phyloP scores from a whole-genome alignment of 2,888 invertebrate species.

The Bombylius discolor region DNA sequence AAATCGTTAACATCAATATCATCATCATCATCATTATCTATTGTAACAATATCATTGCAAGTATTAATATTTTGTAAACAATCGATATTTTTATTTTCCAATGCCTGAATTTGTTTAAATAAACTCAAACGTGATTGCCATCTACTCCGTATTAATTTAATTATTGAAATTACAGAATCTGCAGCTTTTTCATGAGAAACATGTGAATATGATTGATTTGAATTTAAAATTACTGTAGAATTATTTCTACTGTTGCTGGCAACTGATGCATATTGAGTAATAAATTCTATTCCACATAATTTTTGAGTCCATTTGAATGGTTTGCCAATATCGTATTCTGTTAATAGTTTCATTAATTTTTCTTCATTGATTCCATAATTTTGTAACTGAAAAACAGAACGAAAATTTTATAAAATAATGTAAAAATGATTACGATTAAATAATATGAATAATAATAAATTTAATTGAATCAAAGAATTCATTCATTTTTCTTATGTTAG shows the following conservation, averaged over 20 bases:
- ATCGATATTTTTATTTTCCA: slow-evolving; percentile 30
- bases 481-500: no score
- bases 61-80: slow-evolving; percentile 29
- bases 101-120: slow-evolving; percentile 59
- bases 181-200: slow-evolving; percentile 38
- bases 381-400: slow-evolving; percentile 8
- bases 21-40: slow-evolving; percentile 8
- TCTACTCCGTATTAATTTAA: slow-evolving; percentile 59
- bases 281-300: slow-evolving; percentile 74
- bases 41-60: slow-evolving; percentile 16
- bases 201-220: slow-evolving; percentile 12
- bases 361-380: slow-evolving; percentile 33
- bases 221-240: not conserved
- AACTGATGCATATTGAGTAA: not conserved
- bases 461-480: no score
- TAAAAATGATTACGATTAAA: no score
- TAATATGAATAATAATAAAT: no score
- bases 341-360: slow-evolving; percentile 35
- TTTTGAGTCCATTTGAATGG: slow-evolving; percentile 87
- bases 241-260: not conserved
- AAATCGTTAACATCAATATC: slow-evolving; percentile 36
- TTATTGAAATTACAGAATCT: slow-evolving; percentile 60
- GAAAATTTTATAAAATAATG: no score
- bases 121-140: slow-evolving; percentile 62
- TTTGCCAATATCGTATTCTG: slow-evolving; percentile 50